Conservation (phyloP, 2,797 vertebrate genomes). For the Sebastes aleutianus region DNA sequence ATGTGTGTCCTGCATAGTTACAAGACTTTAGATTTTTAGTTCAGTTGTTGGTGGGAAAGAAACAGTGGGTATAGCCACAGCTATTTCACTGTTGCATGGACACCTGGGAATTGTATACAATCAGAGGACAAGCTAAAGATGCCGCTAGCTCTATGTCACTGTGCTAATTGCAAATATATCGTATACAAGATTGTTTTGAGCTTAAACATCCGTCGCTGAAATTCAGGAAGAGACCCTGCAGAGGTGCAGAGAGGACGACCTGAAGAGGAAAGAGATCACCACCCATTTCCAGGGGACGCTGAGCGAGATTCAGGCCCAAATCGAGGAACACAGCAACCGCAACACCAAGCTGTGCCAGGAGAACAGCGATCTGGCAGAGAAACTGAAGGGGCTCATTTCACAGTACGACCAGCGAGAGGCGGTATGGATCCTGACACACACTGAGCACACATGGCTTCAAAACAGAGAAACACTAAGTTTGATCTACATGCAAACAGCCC, state of each 20-base stretch:
- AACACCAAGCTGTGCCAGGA: conserved; percentile 97
- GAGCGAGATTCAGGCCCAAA: conserved; percentile 95
- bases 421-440: conserved; percentile 75
- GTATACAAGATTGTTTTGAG: not conserved
- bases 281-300: conserved; percentile 97
- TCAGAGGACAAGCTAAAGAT: not conserved
- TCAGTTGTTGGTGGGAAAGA: not conserved
- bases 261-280: conserved; percentile 98
- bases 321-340: conserved; percentile 95
- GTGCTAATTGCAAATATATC: not conserved
- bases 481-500: not conserved
- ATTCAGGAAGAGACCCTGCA: conserved; percentile 95
- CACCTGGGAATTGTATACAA: not conserved
- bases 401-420: conserved; percentile 97
- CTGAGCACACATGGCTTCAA: not conserved
- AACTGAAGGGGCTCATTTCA: conserved; percentile 94
- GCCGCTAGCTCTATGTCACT: not conserved
- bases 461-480: not conserved
- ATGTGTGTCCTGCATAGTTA: not conserved
- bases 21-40: not conserved
- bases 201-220: not conserved
- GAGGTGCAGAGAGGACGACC: conserved; percentile 94
- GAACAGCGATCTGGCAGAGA: conserved; percentile 94
- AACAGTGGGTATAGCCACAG: not conserved
- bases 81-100: not conserved